These are phyloP conservation scores for Synanthedon myopaeformis DNA, from an alignment of 2,888 invertebrate species.

Conservation along the genomic window DNA sequence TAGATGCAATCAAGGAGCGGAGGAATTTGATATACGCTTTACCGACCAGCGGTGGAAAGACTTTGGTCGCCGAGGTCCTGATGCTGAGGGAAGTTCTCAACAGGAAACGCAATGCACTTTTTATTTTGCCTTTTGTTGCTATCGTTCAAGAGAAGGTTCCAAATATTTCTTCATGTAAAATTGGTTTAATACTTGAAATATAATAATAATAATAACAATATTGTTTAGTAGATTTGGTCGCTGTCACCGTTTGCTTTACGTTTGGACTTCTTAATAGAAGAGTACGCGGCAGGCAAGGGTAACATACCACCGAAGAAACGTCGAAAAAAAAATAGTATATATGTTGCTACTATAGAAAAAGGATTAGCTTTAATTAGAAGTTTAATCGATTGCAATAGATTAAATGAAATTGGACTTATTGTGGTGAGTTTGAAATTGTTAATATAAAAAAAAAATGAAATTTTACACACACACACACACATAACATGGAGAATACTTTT, in stretches of 20 bases:
- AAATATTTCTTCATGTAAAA: too few species aligned
- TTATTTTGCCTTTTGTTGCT: slow-evolving; percentile 94
- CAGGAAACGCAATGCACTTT: slow-evolving; percentile 83
- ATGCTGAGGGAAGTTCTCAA: slow-evolving; percentile 89
- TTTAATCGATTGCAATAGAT: slow-evolving; percentile 80
- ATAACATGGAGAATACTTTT: too few species aligned
- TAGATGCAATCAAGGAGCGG: slow-evolving; percentile 78
- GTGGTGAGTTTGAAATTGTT: slow-evolving; percentile 42
- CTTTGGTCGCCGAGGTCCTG: slow-evolving; percentile 94
- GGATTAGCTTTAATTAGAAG: slow-evolving; percentile 87
- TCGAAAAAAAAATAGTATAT: slow-evolving; percentile 81
- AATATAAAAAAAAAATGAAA: too few species aligned
- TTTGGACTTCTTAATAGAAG: slow-evolving; percentile 90
- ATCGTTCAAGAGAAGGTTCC: slow-evolving; percentile 99
- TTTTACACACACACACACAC: too few species aligned
- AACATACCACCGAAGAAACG: slow-evolving; percentile 86
- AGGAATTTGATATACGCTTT: slow-evolving; percentile 91
- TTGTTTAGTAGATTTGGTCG: slow-evolving; percentile 75
- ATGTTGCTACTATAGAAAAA: slow-evolving; percentile 95
- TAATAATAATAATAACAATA: background rate
- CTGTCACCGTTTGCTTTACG: slow-evolving; percentile 89
- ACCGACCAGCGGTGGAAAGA: slow-evolving; percentile 98
- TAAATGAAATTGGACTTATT: slow-evolving; percentile 82
- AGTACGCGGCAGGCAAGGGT: slow-evolving; percentile 94
- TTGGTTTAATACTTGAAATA: background rate